phyloP scores from a whole-genome alignment of 2,888 invertebrate species.

The Gari tellinella region DNA sequence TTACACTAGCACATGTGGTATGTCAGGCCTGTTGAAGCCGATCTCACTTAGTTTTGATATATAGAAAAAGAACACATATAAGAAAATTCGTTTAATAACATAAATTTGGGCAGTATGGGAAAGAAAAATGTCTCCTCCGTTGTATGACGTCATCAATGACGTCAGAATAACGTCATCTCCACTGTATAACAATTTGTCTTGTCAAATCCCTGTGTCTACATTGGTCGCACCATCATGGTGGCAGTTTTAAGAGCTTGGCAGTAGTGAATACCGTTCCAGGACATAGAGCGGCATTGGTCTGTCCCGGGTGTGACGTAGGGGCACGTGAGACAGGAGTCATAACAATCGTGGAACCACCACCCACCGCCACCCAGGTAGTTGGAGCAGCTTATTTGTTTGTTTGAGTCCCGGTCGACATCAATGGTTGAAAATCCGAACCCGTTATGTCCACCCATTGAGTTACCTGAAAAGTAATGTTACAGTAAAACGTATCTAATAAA shows the following conservation, averaged over 20 bases:
- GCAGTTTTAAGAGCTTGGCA: constrained; percentile 34
- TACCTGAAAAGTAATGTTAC: constrained; percentile 36
- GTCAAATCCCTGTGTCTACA: too few species aligned
- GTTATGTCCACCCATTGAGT: constrained; percentile 31
- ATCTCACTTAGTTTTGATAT: too few species aligned
- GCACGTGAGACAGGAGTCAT: constrained; percentile 46
- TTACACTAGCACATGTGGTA: too few species aligned
- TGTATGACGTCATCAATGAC: too few species aligned
- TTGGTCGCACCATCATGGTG: constrained; percentile 41
- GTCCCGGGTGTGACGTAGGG: constrained; percentile 29
- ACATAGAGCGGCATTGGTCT: constrained; percentile 25
- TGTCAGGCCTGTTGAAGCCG: too few species aligned
- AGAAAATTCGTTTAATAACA: too few species aligned
- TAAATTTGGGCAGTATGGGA: too few species aligned
- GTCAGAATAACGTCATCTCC: too few species aligned
- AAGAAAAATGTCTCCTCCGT: too few species aligned
- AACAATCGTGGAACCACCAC: constrained; percentile 51
- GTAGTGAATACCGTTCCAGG: constrained; percentile 37
- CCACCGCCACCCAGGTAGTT: constrained; percentile 25
- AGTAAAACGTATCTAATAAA: too few species aligned
- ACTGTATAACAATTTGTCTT: too few species aligned
- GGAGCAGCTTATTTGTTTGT: constrained; percentile 21
- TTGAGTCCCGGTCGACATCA: constrained; percentile 28
- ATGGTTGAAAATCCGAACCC: constrained; percentile 36
- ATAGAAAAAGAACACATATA: too few species aligned